These are phyloP conservation scores for Rhinolophus ferrumequinum DNA, from an alignment of 2,113 vertebrate genomes.

Conservation along the genomic window DNA sequence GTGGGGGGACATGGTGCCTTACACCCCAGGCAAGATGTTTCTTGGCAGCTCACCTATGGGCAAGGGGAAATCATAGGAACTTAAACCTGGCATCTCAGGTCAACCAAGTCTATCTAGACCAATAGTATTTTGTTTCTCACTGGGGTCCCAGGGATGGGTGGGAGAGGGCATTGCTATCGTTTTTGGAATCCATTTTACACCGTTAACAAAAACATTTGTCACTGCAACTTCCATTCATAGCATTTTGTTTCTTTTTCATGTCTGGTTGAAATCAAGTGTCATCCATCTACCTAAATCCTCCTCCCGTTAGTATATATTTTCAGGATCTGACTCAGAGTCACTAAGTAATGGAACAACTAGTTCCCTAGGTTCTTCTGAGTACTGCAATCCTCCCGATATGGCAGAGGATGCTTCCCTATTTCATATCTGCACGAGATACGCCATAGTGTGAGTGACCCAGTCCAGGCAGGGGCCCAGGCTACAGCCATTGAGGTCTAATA, in stretches of 20 bases:
- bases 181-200: neutral
- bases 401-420: neutral
- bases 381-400: neutral
- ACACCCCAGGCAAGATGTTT: neutral
- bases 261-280: conserved; percentile 29
- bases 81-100: neutral
- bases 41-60: neutral
- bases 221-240: neutral
- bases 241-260: neutral
- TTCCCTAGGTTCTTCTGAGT: neutral
- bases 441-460: neutral
- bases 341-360: neutral
- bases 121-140: conserved; percentile 1
- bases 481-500: neutral
- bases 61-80: neutral
- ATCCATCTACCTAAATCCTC: neutral
- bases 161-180: neutral
- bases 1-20: neutral
- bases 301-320: neutral
- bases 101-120: neutral
- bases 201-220: neutral
- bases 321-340: neutral
- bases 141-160: neutral
- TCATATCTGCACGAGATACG: neutral
- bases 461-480: neutral